Percentiles rank a stretch among this genome's conserved stretches.
These are phyloP conservation scores for Cephus pygmeus DNA, from an alignment of 2,888 invertebrate genomes.

Conservation along the genomic window DNA sequence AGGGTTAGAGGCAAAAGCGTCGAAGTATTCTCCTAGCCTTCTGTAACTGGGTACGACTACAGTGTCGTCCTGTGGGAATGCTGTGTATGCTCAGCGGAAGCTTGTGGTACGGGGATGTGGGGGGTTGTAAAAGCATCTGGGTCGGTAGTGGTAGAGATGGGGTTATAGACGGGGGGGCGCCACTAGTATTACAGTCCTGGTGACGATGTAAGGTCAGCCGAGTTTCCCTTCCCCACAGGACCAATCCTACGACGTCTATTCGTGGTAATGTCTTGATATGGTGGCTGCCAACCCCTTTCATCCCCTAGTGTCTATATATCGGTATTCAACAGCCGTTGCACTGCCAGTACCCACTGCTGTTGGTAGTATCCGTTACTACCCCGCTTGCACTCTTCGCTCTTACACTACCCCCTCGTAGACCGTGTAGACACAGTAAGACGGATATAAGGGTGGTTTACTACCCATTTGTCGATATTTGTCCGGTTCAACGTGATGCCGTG, in stretches of 20 bases:
- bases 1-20: neutral
- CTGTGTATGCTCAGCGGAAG: neutral
- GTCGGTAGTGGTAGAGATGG: neutral
- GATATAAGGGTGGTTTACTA: neutral
- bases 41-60: neutral
- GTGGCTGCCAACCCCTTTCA: neutral
- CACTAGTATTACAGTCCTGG: neutral
- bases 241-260: slow-evolving; percentile 5
- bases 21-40: neutral
- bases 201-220: neutral
- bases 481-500: neutral
- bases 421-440: neutral
- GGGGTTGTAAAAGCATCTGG: neutral
- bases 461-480: slow-evolving; percentile 9
- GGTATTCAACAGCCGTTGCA: neutral
- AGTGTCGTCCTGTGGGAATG: slow-evolving; percentile 1
- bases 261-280: slow-evolving; percentile 3
- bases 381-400: neutral
- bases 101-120: neutral
- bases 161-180: neutral
- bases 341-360: neutral
- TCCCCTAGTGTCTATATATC: neutral
- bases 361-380: neutral
- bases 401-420: neutral
- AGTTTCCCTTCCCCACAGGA: neutral